These are phyloP conservation scores for Anticlea derivata DNA, from an alignment of 2,888 invertebrate genomes.

Conservation along the genomic window DNA sequence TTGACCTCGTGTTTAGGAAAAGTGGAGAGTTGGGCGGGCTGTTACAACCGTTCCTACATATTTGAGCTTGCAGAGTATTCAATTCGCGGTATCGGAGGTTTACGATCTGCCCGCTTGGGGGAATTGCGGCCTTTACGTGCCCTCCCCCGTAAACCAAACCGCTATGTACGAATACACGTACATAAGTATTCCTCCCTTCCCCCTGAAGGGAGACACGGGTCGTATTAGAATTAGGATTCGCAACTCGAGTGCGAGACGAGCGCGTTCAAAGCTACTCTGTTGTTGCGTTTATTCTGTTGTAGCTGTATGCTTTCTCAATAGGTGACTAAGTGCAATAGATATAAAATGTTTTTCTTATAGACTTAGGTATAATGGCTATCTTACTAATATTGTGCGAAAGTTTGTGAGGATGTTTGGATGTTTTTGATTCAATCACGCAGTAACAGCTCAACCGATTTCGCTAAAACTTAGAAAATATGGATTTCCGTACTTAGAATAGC, in stretches of 20 bases:
- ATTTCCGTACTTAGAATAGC: too few species aligned
- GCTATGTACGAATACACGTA: slow-evolving; percentile 59
- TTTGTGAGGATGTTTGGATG: too few species aligned
- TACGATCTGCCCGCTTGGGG: slow-evolving; percentile 79
- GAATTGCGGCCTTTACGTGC: slow-evolving; percentile 76
- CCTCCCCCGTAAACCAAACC: slow-evolving; percentile 63
- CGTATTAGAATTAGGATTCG: slow-evolving; percentile 77
- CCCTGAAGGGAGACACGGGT: slow-evolving; percentile 55
- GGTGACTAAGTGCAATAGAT: slow-evolving; percentile 21
- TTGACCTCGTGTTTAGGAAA: slow-evolving; percentile 34
- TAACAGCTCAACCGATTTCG: too few species aligned
- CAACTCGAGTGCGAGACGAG: slow-evolving; percentile 58
- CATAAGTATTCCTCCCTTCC: slow-evolving; percentile 68
- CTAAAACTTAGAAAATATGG: too few species aligned
- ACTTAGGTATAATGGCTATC: neutral
- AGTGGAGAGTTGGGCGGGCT: slow-evolving; percentile 43
- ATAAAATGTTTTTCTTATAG: slow-evolving; percentile 20
- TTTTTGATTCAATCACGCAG: too few species aligned
- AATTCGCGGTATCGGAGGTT: slow-evolving; percentile 80
- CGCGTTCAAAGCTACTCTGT: slow-evolving; percentile 45
- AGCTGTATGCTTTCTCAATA: slow-evolving; percentile 31
- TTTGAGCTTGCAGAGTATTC: slow-evolving; percentile 71
- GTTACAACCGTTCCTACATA: slow-evolving; percentile 63
- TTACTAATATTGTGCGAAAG: neutral
- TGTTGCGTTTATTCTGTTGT: slow-evolving; percentile 50